Base-by-base conservation (phyloP, 2,888 invertebrate species). In the Cheilosia soror region DNA sequence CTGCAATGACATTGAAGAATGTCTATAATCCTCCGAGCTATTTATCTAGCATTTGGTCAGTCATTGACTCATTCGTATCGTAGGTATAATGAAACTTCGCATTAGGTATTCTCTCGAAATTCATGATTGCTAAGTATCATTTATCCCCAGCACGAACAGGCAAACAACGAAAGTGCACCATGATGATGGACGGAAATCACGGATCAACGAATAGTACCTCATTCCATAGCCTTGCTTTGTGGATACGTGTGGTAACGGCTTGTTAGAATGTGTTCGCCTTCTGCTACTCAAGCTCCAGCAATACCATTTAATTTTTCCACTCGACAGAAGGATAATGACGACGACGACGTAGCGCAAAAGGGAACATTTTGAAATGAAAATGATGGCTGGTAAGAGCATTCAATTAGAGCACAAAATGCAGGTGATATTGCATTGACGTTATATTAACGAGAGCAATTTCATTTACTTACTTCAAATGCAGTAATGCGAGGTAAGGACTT, bases 121-220 rank as follows among this genome's bases (percentile, higher is more conserved):
- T 75, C 80, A 49, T 75, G 66, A 73, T 75, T 62, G 68, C 75
- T 75, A 80, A 80, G 73, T 80, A 80, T 80, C 68, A 80, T 75
- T 80, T 62, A 68, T 75, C 62, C 62, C 25, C 60, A 66, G 66
- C 80, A 80, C 72, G 80, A 80, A 80, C 80, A 55, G 65, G 62
- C n/a, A 63, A 65, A 63, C 58, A 72, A 68, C 55, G 40, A 68
- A 53, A 75, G 73, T 40, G 68, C 73, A 80, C 51, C 66, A 80
- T 40, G 66, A 62, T 75, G 80, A 80, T 80, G 73, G 80, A 68
- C 62, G 68, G 62, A 80, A 68, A 80, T 80, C 73, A 80, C 80
- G 80, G 75, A 80, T 80, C 37, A 53, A 47, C 53, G 25, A 62
- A 55, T 60, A 5, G 11, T 27, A 55, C 5, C 55, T n/a, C 55